These are phyloP conservation scores for Acheta domesticus DNA, from an alignment of 2,888 invertebrate genomes.

Conservation along the genomic window DNA sequence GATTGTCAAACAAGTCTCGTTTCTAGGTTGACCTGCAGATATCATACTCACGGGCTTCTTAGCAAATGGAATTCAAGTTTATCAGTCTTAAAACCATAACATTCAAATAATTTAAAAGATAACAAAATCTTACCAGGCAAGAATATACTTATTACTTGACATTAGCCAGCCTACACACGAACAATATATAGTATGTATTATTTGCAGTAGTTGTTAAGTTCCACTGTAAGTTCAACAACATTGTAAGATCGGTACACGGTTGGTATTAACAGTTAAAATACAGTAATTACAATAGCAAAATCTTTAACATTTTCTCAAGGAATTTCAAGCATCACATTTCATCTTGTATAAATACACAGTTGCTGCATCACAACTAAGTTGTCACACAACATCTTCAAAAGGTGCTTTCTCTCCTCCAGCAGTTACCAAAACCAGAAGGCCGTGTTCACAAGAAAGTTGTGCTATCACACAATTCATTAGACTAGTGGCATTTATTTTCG, in stretches of 20 bases:
- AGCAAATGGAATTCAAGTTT: neutral
- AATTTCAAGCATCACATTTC: slow-evolving; percentile 8
- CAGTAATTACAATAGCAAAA: slow-evolving; percentile 9
- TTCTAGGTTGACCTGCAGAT: neutral
- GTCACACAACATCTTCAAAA: neutral
- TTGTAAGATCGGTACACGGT: neutral
- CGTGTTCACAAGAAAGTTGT: neutral
- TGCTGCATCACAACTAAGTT: neutral
- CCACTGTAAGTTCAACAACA: neutral
- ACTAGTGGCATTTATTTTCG: neutral
- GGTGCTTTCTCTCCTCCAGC: neutral
- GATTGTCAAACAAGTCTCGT: neutral
- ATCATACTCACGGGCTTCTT: neutral
- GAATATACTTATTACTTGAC: neutral
- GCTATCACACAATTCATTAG: neutral
- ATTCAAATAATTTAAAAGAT: slow-evolving; percentile 2
- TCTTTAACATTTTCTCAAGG: slow-evolving; percentile 3
- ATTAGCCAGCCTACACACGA: neutral
- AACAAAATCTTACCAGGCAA: slow-evolving; percentile 9
- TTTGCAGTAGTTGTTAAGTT: neutral
- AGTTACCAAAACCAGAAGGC: slow-evolving; percentile 2
- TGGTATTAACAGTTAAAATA: neutral
- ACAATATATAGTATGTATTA: slow-evolving; percentile 11
- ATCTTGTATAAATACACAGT: slow-evolving; percentile 18
- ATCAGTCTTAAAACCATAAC: slow-evolving; percentile 5